Conservation (phyloP, 2,797 vertebrate species). For the Aplochiton taeniatus region DNA sequence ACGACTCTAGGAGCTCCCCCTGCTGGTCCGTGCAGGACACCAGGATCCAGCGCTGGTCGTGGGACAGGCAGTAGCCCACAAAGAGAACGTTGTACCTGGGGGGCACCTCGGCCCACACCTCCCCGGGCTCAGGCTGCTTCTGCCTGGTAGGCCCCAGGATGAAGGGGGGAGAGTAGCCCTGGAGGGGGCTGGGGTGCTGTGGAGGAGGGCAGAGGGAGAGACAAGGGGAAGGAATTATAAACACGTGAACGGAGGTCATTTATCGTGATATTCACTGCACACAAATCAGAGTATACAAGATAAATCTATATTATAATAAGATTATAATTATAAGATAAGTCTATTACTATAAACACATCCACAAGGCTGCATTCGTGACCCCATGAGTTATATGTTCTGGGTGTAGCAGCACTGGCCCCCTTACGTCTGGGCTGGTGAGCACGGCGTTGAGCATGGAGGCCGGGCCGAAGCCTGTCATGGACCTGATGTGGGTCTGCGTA, state of each 20-base stretch:
- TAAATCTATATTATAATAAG: no score
- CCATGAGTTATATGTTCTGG: no score
- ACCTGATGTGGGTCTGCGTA: constrained; percentile 92
- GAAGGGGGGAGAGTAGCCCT: constrained; percentile 91
- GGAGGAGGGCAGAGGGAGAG: background rate
- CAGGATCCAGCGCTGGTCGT: constrained; percentile 97
- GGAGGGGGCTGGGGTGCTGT: constrained; percentile 88
- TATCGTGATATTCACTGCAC: no score
- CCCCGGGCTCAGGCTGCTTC: constrained; percentile 90
- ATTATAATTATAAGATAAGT: no score
- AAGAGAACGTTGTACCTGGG: constrained; percentile 94
- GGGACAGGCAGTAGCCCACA: constrained; percentile 95
- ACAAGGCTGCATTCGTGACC: no score
- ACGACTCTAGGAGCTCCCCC: constrained; percentile 92
- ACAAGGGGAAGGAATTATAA: background rate
- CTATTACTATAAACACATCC: no score
- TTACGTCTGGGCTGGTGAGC: constrained; percentile 87
- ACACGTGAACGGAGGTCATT: no score
- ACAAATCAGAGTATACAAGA: no score
- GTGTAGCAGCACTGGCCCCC: constrained; percentile 8
- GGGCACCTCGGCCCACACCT: constrained; percentile 87
- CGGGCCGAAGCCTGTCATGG: constrained; percentile 95
- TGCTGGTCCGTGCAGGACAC: constrained; percentile 97
- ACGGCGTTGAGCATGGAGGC: constrained; percentile 86
- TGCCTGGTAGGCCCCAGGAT: constrained; percentile 89